phyloP scores from a whole-genome alignment of 2,113 vertebrate genomes.

The Psettodes erumei region DNA sequence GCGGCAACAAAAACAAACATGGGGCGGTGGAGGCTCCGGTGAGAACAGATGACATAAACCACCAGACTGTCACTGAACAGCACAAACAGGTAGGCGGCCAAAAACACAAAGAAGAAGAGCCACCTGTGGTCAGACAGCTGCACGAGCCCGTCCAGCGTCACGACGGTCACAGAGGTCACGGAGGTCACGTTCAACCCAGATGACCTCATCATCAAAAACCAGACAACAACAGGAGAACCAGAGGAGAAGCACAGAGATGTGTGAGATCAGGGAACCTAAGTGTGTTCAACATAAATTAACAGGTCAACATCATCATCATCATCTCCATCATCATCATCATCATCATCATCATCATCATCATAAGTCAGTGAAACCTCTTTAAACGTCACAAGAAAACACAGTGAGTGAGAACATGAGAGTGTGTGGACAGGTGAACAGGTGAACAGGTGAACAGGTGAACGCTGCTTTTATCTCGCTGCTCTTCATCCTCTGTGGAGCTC shows the following conservation, averaged over 20 bases:
- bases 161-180: background rate
- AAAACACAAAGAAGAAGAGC: background rate
- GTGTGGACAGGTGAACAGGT: too few species aligned
- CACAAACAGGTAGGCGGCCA: conserved; percentile 8
- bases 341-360: too few species aligned
- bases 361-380: too few species aligned
- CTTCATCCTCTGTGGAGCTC: conserved; percentile 2
- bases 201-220: background rate
- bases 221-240: background rate
- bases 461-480: background rate
- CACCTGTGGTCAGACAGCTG: conserved; percentile 4
- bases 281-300: too few species aligned
- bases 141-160: conserved; percentile 13
- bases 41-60: conserved; percentile 20
- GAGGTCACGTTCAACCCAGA: conserved; percentile 6
- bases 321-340: too few species aligned
- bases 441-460: too few species aligned
- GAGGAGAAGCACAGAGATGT: background rate
- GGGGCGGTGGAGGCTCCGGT: conserved; percentile 10
- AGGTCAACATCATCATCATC: too few species aligned
- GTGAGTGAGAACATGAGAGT: too few species aligned
- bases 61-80: conserved; percentile 15
- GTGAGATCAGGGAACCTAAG: too few species aligned
- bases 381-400: too few species aligned
- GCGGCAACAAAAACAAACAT: conserved; percentile 30